phyloP scores from a whole-genome alignment of 2,888 invertebrate species.

The Caenorhabditis sinica region DNA sequence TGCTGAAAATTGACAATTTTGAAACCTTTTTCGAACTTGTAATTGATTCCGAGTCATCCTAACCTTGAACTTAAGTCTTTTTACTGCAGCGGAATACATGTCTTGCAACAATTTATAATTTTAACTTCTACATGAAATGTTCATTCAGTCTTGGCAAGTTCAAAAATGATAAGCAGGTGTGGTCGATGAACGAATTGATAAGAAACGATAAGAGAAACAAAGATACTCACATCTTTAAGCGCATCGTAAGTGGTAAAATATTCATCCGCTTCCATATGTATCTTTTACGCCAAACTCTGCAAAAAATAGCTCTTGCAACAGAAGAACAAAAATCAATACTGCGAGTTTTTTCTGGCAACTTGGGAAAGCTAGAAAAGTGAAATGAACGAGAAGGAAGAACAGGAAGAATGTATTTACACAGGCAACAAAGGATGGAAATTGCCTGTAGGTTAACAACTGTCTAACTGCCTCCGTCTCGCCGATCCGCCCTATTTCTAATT shows the following conservation, averaged over 20 bases:
- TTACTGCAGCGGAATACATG: constrained; percentile 60
- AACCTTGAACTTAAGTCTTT: constrained; percentile 62
- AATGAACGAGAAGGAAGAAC: constrained; percentile 24
- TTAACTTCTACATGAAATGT: constrained; percentile 26
- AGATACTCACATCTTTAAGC: constrained; percentile 71
- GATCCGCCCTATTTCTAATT: constrained; percentile 28
- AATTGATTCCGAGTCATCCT: background rate
- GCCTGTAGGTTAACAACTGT: constrained; percentile 59
- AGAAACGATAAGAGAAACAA: constrained; percentile 21
- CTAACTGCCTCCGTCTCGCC: constrained; percentile 41
- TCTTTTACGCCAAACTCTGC: constrained; percentile 24
- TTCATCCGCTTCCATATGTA: constrained; percentile 76
- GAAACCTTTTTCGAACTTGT: background rate
- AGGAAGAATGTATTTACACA: constrained; percentile 52
- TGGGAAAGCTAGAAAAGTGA: constrained; percentile 31
- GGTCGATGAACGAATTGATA: constrained; percentile 23
- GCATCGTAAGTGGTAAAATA: constrained; percentile 77
- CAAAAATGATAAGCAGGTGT: constrained; percentile 45
- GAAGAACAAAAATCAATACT: constrained; percentile 7
- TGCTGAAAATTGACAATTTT: constrained; percentile 56
- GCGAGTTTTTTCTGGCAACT: constrained; percentile 7
- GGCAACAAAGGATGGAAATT: constrained; percentile 43
- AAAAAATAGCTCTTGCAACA: background rate
- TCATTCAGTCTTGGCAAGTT: constrained; percentile 29
- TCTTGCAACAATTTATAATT: constrained; percentile 20